These are phyloP conservation scores for Tortrix viridana DNA, from an alignment of 2,888 invertebrate species.

Conservation along the genomic window DNA sequence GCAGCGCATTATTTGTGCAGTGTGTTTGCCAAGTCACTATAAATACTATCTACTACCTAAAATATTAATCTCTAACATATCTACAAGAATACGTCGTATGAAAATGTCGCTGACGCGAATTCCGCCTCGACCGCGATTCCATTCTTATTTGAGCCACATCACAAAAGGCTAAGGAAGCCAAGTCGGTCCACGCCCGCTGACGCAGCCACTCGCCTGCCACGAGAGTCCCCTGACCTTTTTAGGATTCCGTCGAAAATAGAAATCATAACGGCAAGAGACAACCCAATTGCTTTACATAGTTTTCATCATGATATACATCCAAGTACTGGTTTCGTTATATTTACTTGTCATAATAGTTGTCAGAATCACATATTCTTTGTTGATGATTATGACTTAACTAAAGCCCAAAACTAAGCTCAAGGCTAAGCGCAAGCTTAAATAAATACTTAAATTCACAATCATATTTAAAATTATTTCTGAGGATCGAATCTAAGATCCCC, in stretches of 20 bases:
- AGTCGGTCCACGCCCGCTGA: constrained; percentile 63
- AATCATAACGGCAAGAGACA: background rate
- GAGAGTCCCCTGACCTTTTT: constrained; percentile 33
- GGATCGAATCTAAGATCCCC: no score
- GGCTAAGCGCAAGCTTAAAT: no score
- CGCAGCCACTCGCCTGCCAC: constrained; percentile 64
- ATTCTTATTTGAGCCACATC: constrained; percentile 40
- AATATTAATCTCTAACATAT: background rate
- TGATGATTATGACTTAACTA: no score
- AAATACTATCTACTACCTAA: no score
- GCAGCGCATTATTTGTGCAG: no score
- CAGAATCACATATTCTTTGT: no score
- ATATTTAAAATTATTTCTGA: no score
- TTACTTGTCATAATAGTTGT: background rate
- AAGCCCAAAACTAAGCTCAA: no score
- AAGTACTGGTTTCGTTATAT: background rate
- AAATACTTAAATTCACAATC: no score
- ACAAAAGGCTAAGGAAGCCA: constrained; percentile 67
- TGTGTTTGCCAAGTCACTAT: no score
- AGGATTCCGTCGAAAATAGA: constrained; percentile 20
- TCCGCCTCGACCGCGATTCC: constrained; percentile 31
- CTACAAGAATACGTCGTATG: constrained; percentile 10
- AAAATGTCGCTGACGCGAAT: constrained; percentile 27
- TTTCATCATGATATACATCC: background rate
- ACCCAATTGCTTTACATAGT: no score